Base-by-base conservation (phyloP, 2,888 invertebrate species). In the Cotesia congregata region DNA sequence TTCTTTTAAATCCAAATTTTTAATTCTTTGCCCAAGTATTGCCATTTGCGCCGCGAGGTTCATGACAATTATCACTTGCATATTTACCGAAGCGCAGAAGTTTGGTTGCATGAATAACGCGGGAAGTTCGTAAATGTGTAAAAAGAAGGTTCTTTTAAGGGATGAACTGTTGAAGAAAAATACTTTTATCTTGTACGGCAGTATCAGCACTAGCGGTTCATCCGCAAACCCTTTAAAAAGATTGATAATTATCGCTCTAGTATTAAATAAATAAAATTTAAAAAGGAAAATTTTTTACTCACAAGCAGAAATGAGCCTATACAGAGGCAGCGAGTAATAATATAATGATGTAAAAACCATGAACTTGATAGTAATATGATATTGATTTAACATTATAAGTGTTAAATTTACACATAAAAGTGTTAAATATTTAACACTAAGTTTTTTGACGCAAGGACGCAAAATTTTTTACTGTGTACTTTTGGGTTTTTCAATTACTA, bases 1-100 rank as follows among this genome's bases (percentile, higher is more conserved):
- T 6, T 39, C 5, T 20, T 68, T n/a, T 0, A 39, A 39, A 9
- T 72, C 65, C 6, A 81, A 65, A 40, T 68, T 68, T 64, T 60
- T 77, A 17, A 80, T 75, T 73, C 76, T 69, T 60, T 67, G 62
- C 6, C 76, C 67, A 30, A 80, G 41, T 40, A 81, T 72, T 12
- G 79, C 71, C 2, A 81, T 17, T 59, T 75, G 74, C 15, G 75
- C 79, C 50, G 79, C 79, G 5, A 80, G 67, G 64, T 79, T 77
- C n/a, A 75, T 65, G 6, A 81, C 70, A 20, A 79, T 30, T 0
- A 75, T 62, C 20, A 81, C 60, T 20, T 77, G 67, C 62, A 78
- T 72, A 20, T 69, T 41, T 61, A 80, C 77, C 5, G 80, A 59
- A 39, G 72, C 15, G 15, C 72, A 12, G 50, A 78, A 78, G 41